A percentile compares a stretch with the other conserved stretches of the same genome.
phyloP scores from a whole-genome alignment of 2,888 invertebrate genomes.

The Cremastinae sp. region DNA sequence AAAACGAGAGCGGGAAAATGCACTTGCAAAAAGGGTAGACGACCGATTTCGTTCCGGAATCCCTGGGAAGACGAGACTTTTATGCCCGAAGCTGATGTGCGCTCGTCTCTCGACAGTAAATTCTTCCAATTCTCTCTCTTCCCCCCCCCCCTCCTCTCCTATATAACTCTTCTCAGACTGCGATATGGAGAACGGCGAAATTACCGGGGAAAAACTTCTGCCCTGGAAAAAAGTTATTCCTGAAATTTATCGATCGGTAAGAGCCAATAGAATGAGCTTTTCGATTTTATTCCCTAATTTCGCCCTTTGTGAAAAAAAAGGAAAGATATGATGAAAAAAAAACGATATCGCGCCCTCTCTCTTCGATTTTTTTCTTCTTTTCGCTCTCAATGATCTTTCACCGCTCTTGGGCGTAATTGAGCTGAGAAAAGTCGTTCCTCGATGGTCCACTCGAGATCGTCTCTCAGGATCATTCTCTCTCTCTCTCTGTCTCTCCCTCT shows the following conservation, averaged over 20 bases:
- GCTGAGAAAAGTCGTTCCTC: slow-evolving; percentile 57
- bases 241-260: neutral
- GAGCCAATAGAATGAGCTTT: too few relatives aligned
- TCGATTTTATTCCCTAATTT: slow-evolving; percentile 8
- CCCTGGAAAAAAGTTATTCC: slow-evolving; percentile 10
- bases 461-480: slow-evolving; percentile 28
- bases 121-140: slow-evolving; percentile 57
- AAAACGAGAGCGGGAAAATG: slow-evolving; percentile 42
- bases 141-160: slow-evolving; percentile 35
- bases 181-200: neutral
- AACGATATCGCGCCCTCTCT: slow-evolving; percentile 26
- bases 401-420: slow-evolving; percentile 48
- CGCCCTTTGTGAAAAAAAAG: neutral
- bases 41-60: slow-evolving; percentile 63
- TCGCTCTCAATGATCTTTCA: slow-evolving; percentile 45
- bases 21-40: slow-evolving; percentile 57
- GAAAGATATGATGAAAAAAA: too few relatives aligned
- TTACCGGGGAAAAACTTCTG: slow-evolving; percentile 4
- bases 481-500: neutral
- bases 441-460: slow-evolving; percentile 55
- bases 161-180: slow-evolving; percentile 11
- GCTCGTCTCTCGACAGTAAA: slow-evolving; percentile 61
- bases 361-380: slow-evolving; percentile 43
- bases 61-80: slow-evolving; percentile 57
- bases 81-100: slow-evolving; percentile 56